Percentiles rank a stretch among this genome's conserved stretches.
Evolutionary conservation across 2,113 vertebrate species (phyloP).

Genomic region (Periophthalmodon schlosseri): DNA sequence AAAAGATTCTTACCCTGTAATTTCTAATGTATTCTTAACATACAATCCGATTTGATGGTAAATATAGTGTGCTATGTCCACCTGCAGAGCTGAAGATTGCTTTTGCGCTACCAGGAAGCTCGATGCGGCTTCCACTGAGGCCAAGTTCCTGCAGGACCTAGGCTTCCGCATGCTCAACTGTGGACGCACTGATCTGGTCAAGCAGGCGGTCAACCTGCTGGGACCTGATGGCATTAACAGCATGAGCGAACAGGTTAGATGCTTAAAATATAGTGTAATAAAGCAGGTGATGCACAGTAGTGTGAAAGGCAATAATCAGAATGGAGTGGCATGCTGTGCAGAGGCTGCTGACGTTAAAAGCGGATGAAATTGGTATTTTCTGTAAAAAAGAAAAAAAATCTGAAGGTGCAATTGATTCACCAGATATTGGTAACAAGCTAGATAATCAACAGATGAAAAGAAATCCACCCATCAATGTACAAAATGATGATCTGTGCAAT

Average conservation of each 20-base stretch:
- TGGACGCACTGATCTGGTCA: slow-evolving; percentile 79
- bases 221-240: slow-evolving; percentile 81
- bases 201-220: slow-evolving; percentile 78
- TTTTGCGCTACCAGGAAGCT: slow-evolving; percentile 76
- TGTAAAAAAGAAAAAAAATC: too few species aligned
- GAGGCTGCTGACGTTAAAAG: slow-evolving; percentile 19
- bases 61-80: slow-evolving; percentile 23
- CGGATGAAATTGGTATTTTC: too few species aligned
- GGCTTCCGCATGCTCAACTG: slow-evolving; percentile 84
- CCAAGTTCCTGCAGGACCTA: slow-evolving; percentile 79
- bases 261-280: slow-evolving; percentile 14
- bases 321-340: slow-evolving; percentile 20
- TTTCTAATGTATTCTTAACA: slow-evolving; percentile 24
- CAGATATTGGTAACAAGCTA: too few species aligned
- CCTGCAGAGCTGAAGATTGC: slow-evolving; percentile 76
- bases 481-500: neutral
- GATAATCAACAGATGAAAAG: too few species aligned
- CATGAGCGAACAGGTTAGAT: slow-evolving; percentile 79
- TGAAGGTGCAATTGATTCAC: too few species aligned
- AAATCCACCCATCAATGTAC: too few species aligned
- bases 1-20: neutral
- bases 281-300: neutral
- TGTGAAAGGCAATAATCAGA: neutral
- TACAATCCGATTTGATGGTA: slow-evolving; percentile 34
- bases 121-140: slow-evolving; percentile 78